A percentile compares a stretch with the other conserved stretches of the same genome.
Evolutionary conservation across 1,140 invertebrate genomes (phyloP).

Genomic region (Hylaeus volcanicus): DNA sequence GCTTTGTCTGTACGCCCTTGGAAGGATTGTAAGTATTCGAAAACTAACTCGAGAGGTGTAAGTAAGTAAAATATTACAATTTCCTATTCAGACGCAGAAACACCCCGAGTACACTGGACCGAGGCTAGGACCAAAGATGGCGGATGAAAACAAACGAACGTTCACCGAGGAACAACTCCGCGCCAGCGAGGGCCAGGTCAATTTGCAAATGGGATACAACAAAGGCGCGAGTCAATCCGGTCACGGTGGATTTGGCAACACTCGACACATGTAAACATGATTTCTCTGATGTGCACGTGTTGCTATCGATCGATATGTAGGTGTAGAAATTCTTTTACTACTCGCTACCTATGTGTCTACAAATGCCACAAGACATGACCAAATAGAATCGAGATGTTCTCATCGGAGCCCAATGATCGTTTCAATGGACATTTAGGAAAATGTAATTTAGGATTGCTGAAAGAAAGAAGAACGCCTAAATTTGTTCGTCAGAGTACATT

Average conservation of each 20-base stretch:
- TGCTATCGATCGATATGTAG: not conserved
- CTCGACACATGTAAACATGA: slow-evolving; percentile 91
- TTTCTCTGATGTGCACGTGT: too few species aligned
- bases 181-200: slow-evolving; percentile 93
- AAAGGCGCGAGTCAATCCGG: slow-evolving; percentile 94
- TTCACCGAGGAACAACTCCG: slow-evolving; percentile 97
- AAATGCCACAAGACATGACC: not conserved
- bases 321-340: not conserved
- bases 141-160: slow-evolving; percentile 94
- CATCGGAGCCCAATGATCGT: not conserved
- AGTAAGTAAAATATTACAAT: slow-evolving; percentile 1
- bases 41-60: not conserved
- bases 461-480: not conserved
- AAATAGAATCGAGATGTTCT: not conserved
- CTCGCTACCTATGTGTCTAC: not conserved
- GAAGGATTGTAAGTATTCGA: slow-evolving; percentile 89
- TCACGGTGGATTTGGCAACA: slow-evolving; percentile 95
- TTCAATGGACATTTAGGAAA: not conserved
- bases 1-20: slow-evolving; percentile 92
- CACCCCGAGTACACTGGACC: slow-evolving; percentile 96
- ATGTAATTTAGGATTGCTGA: not conserved
- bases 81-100: slow-evolving; percentile 89
- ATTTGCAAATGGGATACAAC: slow-evolving; percentile 98
- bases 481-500: not conserved
- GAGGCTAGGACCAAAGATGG: slow-evolving; percentile 94